Conservation (phyloP, 2,113 vertebrate genomes). For the Crotalus tigris region DNA sequence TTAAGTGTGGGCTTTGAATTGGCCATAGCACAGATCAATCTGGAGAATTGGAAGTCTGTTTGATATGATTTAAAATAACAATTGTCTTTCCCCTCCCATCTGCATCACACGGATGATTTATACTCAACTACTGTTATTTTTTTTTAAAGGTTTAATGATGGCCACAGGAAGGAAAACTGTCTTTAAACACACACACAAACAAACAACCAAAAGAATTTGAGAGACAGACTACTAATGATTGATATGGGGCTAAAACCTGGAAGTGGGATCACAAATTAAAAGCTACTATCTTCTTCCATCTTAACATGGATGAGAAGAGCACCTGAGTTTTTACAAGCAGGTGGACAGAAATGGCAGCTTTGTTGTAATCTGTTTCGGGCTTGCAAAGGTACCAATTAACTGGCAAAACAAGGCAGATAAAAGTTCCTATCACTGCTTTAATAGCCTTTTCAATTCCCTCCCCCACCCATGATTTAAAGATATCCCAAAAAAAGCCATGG, state of each 20-base stretch:
- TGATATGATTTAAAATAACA: background rate
- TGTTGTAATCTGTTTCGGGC: background rate
- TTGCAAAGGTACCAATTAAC: background rate
- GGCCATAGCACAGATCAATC: background rate
- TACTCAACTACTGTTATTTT: background rate
- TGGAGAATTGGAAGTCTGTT: background rate
- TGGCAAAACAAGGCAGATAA: background rate
- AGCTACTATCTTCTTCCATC: background rate
- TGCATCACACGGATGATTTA: background rate
- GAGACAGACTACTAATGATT: background rate
- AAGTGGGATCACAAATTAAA: background rate
- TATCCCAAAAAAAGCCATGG: constrained; percentile 9
- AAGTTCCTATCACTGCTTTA: background rate
- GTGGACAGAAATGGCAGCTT: background rate
- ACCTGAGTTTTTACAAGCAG: background rate
- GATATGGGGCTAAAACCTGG: background rate
- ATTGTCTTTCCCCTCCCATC: background rate
- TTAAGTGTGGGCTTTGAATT: background rate
- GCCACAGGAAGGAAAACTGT: background rate
- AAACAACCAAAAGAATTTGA: background rate
- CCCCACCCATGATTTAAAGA: background rate
- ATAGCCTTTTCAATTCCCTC: background rate
- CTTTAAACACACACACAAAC: background rate
- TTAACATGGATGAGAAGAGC: background rate
- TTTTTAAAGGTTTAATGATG: background rate